Evolutionary conservation across 2,113 vertebrate species (phyloP).

Genomic region (Pteronura brasiliensis): DNA sequence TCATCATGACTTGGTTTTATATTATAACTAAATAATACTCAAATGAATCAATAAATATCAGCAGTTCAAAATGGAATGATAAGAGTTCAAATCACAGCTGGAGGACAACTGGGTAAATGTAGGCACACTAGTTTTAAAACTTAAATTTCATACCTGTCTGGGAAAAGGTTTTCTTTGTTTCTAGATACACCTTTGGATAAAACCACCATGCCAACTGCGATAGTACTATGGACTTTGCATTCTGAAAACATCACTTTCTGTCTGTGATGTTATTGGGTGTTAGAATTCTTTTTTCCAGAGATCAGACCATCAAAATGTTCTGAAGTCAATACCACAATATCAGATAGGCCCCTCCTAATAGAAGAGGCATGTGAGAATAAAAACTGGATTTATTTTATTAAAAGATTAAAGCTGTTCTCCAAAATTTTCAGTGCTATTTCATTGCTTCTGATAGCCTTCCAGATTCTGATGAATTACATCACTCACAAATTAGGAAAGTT

Average conservation of each 20-base stretch:
- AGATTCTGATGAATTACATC: not conserved
- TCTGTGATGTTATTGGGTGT: not conserved
- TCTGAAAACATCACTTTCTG: not conserved
- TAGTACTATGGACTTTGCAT: not conserved
- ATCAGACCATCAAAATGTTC: slow-evolving; percentile 8
- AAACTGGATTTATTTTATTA: slow-evolving; percentile 23
- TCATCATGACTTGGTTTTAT: not conserved
- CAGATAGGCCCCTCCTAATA: not conserved
- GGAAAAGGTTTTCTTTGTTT: not conserved
- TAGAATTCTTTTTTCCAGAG: not conserved
- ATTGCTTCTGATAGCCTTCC: not conserved
- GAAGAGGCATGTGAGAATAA: not conserved
- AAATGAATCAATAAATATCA: not conserved
- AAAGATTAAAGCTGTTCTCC: not conserved
- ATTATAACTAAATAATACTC: not conserved
- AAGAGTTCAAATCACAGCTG: not conserved
- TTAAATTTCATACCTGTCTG: not conserved
- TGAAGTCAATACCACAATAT: not conserved
- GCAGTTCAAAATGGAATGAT: not conserved
- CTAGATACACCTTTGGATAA: not conserved
- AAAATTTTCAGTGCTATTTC: not conserved
- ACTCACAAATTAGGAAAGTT: not conserved
- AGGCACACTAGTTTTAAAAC: not conserved
- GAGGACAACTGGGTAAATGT: not conserved
- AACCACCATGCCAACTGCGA: not conserved